These are phyloP conservation scores for Troilus luridus DNA, from an alignment of 2,888 invertebrate species.

Conservation along the genomic window DNA sequence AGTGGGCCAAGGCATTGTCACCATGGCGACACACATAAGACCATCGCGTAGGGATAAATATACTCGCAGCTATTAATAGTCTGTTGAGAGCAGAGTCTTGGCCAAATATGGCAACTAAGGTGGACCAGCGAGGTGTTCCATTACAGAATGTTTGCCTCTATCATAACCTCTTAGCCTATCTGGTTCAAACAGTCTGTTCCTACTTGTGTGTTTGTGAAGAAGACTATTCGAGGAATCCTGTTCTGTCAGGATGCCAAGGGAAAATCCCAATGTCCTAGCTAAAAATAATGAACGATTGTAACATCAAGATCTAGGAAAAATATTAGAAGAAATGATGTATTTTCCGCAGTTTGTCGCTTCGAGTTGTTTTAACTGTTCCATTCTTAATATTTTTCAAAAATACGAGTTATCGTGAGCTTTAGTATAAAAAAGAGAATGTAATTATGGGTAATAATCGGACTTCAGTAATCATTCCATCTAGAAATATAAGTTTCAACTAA, in stretches of 20 bases:
- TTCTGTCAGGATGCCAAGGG: constrained; percentile 1
- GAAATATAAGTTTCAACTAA: too few relatives aligned
- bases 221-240: background rate
- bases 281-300: background rate
- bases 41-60: background rate
- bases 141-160: background rate
- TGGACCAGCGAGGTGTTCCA: background rate
- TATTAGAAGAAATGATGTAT: background rate
- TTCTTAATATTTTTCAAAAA: too few relatives aligned
- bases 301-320: background rate
- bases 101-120: constrained; percentile 23
- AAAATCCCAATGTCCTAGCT: background rate
- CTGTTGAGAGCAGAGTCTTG: background rate
- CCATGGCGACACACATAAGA: background rate
- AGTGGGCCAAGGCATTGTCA: constrained; percentile 57
- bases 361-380: too few relatives aligned
- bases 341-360: too few relatives aligned
- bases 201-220: background rate
- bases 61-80: background rate
- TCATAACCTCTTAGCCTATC: background rate
- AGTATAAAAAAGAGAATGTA: too few relatives aligned
- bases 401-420: too few relatives aligned
- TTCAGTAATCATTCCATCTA: too few relatives aligned
- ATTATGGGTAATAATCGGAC: too few relatives aligned
- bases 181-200: background rate